These are phyloP conservation scores for Pseudocheirus occidentalis DNA, from an alignment of 2,797 vertebrate species.

Conservation along the genomic window DNA sequence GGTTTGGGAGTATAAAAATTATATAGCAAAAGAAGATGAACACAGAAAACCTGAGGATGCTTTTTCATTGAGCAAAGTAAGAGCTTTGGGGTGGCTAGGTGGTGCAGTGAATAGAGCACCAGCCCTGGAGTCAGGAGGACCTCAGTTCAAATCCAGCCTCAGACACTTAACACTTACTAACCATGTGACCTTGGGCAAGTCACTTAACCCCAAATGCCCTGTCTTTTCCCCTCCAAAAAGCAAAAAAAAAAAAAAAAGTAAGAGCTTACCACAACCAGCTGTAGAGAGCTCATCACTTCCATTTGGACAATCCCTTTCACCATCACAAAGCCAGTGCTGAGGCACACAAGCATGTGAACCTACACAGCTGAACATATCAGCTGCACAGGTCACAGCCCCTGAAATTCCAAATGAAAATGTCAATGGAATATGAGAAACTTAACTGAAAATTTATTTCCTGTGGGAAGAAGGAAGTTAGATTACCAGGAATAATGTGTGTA, in stretches of 20 bases:
- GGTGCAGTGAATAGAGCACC: too few species aligned
- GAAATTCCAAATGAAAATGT: slow-evolving; percentile 53
- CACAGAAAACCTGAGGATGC: not conserved
- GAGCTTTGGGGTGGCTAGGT: too few species aligned
- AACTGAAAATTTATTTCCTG: not conserved
- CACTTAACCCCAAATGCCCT: too few species aligned
- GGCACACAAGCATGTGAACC: slow-evolving; percentile 93
- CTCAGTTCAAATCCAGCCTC: too few species aligned
- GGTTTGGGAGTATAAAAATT: not conserved
- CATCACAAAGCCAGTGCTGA: slow-evolving; percentile 94
- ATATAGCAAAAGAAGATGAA: not conserved
- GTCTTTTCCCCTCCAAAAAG: too few species aligned
- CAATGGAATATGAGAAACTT: not conserved
- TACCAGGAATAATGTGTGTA: not conserved
- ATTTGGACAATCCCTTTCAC: slow-evolving; percentile 94
- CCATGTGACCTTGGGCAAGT: too few species aligned
- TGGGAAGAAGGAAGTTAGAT: not conserved
- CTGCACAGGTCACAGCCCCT: slow-evolving; percentile 93
- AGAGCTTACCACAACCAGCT: slow-evolving; percentile 92
- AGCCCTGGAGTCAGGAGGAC: too few species aligned
- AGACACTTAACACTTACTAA: too few species aligned
- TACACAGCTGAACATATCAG: slow-evolving; percentile 92
- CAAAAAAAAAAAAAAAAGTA: too few species aligned
- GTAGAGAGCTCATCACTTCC: slow-evolving; percentile 94
- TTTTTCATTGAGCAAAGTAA: not conserved